Conservation (phyloP, 2,113 vertebrate species). For the Henicopernis longicauda region DNA sequence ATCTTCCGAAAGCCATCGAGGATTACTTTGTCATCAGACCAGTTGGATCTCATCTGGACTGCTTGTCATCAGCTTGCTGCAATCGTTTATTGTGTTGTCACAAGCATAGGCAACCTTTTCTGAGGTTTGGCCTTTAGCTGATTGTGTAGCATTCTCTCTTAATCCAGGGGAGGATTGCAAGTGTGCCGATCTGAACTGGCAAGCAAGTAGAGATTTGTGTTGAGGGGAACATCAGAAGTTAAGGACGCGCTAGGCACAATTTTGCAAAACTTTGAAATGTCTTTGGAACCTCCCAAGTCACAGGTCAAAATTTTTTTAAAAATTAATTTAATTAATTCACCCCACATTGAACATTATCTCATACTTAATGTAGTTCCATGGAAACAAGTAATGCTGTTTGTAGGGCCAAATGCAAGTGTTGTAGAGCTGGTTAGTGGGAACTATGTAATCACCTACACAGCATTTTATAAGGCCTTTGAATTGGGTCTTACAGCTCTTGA, state of each 20-base stretch:
- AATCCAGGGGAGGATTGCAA: neutral
- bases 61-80: conserved; percentile 12
- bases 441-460: neutral
- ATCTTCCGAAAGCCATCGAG: conserved; percentile 37
- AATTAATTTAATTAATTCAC: neutral
- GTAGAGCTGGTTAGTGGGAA: neutral
- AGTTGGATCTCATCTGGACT: conserved; percentile 22
- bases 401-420: neutral
- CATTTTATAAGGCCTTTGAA: neutral
- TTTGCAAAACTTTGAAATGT: neutral
- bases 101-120: neutral
- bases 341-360: neutral
- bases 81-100: neutral
- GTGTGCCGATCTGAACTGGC: neutral
- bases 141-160: neutral
- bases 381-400: neutral
- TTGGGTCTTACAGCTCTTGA: neutral
- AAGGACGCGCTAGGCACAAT: neutral
- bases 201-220: neutral
- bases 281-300: neutral
- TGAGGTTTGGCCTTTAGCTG: neutral
- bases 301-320: neutral
- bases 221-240: neutral
- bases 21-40: conserved; percentile 39
- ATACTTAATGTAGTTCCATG: neutral